Evolutionary conservation across 2,113 vertebrate species (phyloP).

Genomic region (Riparia riparia): DNA sequence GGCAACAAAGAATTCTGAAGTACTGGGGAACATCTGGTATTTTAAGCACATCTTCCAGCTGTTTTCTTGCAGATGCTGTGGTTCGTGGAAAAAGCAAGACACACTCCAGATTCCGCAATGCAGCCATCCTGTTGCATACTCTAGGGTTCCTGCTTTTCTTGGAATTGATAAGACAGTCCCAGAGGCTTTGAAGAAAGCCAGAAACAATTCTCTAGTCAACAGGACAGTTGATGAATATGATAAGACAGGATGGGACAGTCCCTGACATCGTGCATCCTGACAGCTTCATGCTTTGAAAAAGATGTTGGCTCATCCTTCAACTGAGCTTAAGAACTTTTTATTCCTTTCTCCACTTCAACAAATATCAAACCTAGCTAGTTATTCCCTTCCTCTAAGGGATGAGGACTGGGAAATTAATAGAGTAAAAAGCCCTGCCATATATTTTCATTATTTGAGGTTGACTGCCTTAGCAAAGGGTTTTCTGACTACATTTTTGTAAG

Average conservation of each 20-base stretch:
- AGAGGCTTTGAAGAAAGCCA: slow-evolving; percentile 27
- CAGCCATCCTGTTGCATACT: slow-evolving; percentile 28
- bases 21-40: neutral
- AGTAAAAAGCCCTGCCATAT: neutral
- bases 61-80: slow-evolving; percentile 33
- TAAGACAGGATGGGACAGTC: slow-evolving; percentile 70
- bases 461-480: neutral
- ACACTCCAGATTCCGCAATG: slow-evolving; percentile 37
- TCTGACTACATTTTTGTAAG: neutral
- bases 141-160: neutral
- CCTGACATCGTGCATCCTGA: neutral
- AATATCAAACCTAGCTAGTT: neutral
- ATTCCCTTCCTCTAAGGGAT: neutral
- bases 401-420: neutral
- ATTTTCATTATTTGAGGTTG: neutral
- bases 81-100: slow-evolving; percentile 41
- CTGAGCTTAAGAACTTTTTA: neutral
- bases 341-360: neutral
- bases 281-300: neutral
- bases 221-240: slow-evolving; percentile 62
- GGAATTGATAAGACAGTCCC: neutral
- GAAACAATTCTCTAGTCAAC: slow-evolving; percentile 18
- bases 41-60: neutral
- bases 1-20: neutral
- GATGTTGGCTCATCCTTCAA: neutral